A percentile compares a stretch with the other conserved stretches of the same genome.
These are phyloP conservation scores for Eurosta solidaginis DNA, from an alignment of 1,140 invertebrate species.

Conservation along the genomic window DNA sequence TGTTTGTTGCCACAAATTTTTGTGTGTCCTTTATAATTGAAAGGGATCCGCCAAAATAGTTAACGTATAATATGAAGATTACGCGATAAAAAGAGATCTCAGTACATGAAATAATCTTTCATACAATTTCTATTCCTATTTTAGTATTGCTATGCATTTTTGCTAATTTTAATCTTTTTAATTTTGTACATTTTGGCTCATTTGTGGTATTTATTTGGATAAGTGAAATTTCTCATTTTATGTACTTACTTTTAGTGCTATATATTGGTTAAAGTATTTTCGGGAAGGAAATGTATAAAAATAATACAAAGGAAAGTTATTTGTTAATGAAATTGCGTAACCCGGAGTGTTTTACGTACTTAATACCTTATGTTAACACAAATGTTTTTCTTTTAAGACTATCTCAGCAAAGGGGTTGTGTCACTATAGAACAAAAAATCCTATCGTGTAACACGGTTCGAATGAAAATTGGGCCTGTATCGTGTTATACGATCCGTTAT, in stretches of 20 bases:
- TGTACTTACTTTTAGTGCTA: neutral
- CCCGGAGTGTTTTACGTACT: too few relatives aligned
- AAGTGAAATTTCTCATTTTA: constrained; percentile 13
- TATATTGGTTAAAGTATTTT: neutral
- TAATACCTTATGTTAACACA: too few relatives aligned
- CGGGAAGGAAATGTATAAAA: neutral
- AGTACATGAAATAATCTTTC: neutral
- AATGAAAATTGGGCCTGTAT: too few relatives aligned
- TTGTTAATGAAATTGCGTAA: too few relatives aligned
- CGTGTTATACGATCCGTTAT: too few relatives aligned
- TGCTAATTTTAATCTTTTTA: neutral
- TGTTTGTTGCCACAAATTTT: neutral
- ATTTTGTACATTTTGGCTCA: neutral
- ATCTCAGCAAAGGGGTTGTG: too few relatives aligned
- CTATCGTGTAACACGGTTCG: too few relatives aligned
- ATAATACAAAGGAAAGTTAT: constrained; percentile 17
- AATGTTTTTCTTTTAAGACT: too few relatives aligned
- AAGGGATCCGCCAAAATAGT: neutral
- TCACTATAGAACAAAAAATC: too few relatives aligned
- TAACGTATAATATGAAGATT: neutral
- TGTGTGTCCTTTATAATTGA: neutral
- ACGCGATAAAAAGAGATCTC: neutral
- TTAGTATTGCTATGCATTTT: constrained; percentile 5
- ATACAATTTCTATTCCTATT: neutral
- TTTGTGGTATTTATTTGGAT: constrained; percentile 1